Evolutionary conservation across 2,797 vertebrate species (phyloP), one percentile per base, ranked within the genome.

Genomic region (Helicolenus hilgendorfi): DNA sequence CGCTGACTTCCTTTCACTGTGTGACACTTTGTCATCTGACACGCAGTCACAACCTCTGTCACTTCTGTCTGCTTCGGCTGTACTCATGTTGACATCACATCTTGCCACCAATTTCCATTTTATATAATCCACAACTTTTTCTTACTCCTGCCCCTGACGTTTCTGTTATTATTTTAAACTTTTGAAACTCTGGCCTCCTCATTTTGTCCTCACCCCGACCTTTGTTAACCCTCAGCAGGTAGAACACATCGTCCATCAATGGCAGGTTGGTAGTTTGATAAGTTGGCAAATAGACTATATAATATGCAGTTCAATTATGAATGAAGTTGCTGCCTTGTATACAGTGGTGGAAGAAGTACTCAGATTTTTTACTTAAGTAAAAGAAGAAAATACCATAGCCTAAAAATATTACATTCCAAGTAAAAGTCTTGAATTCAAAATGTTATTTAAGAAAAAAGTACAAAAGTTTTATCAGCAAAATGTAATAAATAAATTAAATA

Each of bases 1-100:
- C 77, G 67, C n/a, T 67, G 26, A 77, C 53, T 45, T 86, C 77
- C 65, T 81, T 80, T 89, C 14, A 72, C 73, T 81, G n/a, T 41
- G 64, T 79, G 90, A 94, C 91, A 92, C 70, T 70, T 85, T 92
- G 88, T 90, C 94, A 91, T 85, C 62, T 59, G 33, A 58, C 83
- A 78, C 77, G 60, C 73, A 63, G 41, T 82, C 86, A 35, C 75
- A 91, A 81, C 64, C 87, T 86, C 78, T 84, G 83, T 86, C 77
- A 84, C 67, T 88, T 85, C 81, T n/a, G 72, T 83, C 73, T 71
- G 26, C 71, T 38, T 71, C 62, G 11, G 18, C 75, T 72, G 45
- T 77, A 77, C 69, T 85, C 77, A 22, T 41, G 55, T 85, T 77
- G 77, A 83, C 11, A 4, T 74, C 56, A 79, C 59, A 80, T 82